phyloP scores from a whole-genome alignment of 2,888 invertebrate genomes.

The Melieria omissa region DNA sequence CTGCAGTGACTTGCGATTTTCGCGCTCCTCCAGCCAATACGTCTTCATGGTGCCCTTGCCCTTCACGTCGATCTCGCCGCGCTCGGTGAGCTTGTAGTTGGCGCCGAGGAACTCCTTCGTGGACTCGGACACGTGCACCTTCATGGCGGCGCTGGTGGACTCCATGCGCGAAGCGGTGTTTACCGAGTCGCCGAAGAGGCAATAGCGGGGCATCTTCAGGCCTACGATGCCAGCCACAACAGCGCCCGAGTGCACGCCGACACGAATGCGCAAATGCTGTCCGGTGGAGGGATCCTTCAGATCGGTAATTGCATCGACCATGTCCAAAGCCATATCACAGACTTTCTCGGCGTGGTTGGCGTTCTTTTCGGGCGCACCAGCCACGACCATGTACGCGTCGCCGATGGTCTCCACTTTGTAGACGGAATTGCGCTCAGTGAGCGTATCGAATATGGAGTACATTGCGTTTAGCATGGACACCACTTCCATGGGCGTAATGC shows the following conservation, averaged over 20 bases:
- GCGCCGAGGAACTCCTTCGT: constrained; percentile 81
- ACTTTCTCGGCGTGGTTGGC: constrained; percentile 91
- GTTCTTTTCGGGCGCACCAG: constrained; percentile 92
- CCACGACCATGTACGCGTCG: constrained; percentile 98
- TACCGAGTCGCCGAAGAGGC: constrained; percentile 86
- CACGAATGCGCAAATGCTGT: constrained; percentile 82
- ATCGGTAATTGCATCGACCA: constrained; percentile 92
- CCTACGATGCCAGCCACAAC: constrained; percentile 96
- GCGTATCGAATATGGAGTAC: constrained; percentile 96
- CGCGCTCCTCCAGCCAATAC: constrained; percentile 84
- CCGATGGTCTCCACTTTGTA: constrained; percentile 99
- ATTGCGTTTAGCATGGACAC: constrained; percentile 97
- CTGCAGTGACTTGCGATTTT: constrained; percentile 71
- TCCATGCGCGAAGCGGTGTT: constrained; percentile 94
- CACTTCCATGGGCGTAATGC: constrained; percentile 96
- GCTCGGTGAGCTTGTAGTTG: constrained; percentile 79
- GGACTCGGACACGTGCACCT: constrained; percentile 93
- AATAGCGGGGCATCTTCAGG: constrained; percentile 84
- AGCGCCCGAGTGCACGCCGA: constrained; percentile 90
- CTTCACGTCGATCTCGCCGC: constrained; percentile 89
- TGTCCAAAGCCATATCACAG: constrained; percentile 95
- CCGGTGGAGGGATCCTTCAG: constrained; percentile 93
- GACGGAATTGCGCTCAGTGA: constrained; percentile 91
- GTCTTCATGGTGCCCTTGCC: constrained; percentile 93
- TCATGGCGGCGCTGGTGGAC: constrained; percentile 91